Percentiles rank a stretch among this genome's conserved stretches.
Evolutionary conservation across 2,797 vertebrate species (phyloP).

Genomic region (Artibeus jamaicensis): DNA sequence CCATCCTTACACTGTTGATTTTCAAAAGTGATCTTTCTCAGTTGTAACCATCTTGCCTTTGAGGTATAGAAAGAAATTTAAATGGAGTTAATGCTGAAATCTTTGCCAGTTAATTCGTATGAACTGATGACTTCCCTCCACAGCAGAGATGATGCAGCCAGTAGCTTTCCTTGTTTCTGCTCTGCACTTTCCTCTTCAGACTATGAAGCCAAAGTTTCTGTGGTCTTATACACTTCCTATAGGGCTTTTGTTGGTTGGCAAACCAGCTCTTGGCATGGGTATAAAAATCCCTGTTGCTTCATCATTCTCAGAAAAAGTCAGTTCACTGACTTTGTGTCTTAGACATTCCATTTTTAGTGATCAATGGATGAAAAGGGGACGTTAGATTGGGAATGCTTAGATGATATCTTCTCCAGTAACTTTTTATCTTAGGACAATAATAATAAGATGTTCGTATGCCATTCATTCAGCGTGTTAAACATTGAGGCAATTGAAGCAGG

Average conservation of each 20-base stretch:
- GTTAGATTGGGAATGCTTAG: background rate
- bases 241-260: background rate
- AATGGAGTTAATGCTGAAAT: background rate
- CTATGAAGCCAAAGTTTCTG: background rate
- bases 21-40: background rate
- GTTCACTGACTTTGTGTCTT: background rate
- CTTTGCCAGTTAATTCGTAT: no score
- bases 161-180: background rate
- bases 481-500: background rate
- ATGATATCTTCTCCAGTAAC: background rate
- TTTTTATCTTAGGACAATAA: background rate
- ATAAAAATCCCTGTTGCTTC: background rate
- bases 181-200: background rate
- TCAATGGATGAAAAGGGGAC: background rate
- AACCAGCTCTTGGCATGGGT: background rate
- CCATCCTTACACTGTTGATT: background rate
- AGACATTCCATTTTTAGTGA: background rate
- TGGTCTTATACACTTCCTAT: background rate
- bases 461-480: background rate
- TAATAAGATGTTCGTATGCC: background rate
- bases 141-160: rapidly evolving
- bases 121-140: background rate
- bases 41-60: background rate
- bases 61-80: background rate
- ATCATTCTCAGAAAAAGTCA: background rate